These are phyloP conservation scores for Hoplias malabaricus DNA, from an alignment of 2,113 vertebrate species.

Conservation along the genomic window DNA sequence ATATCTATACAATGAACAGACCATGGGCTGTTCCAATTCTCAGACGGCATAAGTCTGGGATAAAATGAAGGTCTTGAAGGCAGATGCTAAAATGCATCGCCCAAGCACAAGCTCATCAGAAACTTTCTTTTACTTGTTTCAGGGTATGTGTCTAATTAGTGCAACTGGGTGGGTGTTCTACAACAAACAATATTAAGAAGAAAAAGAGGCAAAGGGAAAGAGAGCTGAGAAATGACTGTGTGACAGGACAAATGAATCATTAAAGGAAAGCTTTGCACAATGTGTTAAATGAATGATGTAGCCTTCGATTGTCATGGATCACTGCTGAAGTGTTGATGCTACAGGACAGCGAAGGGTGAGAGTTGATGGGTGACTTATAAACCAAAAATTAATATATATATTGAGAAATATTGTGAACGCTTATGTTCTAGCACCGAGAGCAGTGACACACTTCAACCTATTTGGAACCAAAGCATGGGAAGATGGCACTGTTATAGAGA, in stretches of 20 bases:
- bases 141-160: constrained; percentile 16
- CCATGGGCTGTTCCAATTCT: constrained; percentile 26
- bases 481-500: constrained; percentile 14
- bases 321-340: neutral
- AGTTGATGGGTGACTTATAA: neutral
- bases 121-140: neutral
- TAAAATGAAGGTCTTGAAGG: neutral
- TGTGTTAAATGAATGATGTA: neutral
- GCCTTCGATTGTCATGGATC: neutral
- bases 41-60: neutral
- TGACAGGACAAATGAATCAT: neutral
- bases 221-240: neutral
- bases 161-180: neutral
- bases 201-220: neutral
- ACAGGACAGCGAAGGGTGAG: neutral
- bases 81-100: constrained; percentile 18
- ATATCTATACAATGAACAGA: constrained; percentile 29
- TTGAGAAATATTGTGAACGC: too few relatives aligned
- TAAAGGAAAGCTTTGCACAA: neutral
- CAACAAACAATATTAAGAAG: neutral
- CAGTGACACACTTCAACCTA: neutral
- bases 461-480: neutral
- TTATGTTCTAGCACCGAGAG: neutral
- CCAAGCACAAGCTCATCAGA: neutral
- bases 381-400: too few relatives aligned